These are phyloP conservation scores for Orgyia antiqua DNA, from an alignment of 2,888 invertebrate species.

Conservation along the genomic window DNA sequence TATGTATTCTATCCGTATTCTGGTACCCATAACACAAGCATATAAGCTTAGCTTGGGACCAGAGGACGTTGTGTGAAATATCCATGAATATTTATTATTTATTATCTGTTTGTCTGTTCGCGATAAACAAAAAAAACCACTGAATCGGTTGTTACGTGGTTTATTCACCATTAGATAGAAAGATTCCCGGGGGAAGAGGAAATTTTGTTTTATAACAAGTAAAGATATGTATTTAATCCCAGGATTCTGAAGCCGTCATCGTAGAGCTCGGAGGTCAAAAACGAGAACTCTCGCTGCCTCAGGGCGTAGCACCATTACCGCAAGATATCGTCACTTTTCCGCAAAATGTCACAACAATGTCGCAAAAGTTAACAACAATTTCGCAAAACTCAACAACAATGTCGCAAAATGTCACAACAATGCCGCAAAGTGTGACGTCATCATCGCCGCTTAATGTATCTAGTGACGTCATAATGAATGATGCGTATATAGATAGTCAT, in stretches of 20 bases:
- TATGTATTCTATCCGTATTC: too few relatives aligned
- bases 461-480: conserved; percentile 51
- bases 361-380: conserved; percentile 2
- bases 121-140: too few relatives aligned
- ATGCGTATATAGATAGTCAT: conserved; percentile 39
- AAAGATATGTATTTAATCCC: too few relatives aligned
- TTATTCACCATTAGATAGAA: too few relatives aligned
- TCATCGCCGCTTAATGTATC: conserved; percentile 3
- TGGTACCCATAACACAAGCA: too few relatives aligned
- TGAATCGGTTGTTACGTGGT: too few relatives aligned
- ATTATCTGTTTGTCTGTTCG: too few relatives aligned
- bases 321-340: conserved; percentile 4
- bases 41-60: too few relatives aligned
- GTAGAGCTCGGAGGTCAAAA: conserved; percentile 41
- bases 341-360: conserved; percentile 3
- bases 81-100: too few relatives aligned
- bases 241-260: conserved; percentile 45
- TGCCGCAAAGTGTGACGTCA: conserved; percentile 5
- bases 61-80: too few relatives aligned
- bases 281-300: conserved; percentile 6
- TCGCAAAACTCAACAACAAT: conserved; percentile 4
- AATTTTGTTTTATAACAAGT: too few relatives aligned
- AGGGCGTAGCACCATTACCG: conserved; percentile 6
- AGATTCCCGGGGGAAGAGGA: too few relatives aligned
- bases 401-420: conserved; percentile 1